phyloP scores from a whole-genome alignment of 1,140 invertebrate species.

The Tetramorium alpestre region DNA sequence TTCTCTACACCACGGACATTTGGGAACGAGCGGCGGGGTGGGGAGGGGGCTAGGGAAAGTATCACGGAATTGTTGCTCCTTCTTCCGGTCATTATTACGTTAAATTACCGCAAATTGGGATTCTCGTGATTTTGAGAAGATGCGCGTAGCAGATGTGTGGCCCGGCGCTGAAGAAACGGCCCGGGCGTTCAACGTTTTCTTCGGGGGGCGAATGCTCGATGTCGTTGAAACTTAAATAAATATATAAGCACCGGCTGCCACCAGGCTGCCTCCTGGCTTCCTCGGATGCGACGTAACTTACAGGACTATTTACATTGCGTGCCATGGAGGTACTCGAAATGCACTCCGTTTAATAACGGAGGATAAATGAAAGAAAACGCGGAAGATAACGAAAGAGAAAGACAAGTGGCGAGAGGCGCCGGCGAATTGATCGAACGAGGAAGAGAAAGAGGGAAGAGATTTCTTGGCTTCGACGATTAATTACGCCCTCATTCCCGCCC shows the following conservation, averaged over 20 bases:
- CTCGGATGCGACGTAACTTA: slow-evolving; percentile 73
- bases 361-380: neutral
- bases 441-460: slow-evolving; percentile 65
- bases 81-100: slow-evolving; percentile 9
- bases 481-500: slow-evolving; percentile 84
- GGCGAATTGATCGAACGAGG: slow-evolving; percentile 40
- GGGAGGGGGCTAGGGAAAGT: neutral
- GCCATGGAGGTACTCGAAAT: neutral
- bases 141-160: slow-evolving; percentile 60
- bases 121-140: slow-evolving; percentile 24
- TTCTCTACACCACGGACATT: neutral
- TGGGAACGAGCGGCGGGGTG: neutral
- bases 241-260: slow-evolving; percentile 77
- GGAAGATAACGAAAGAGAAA: slow-evolving; percentile 15
- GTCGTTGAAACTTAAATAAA: slow-evolving; percentile 78
- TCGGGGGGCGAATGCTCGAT: slow-evolving; percentile 77
- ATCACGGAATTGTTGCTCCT: neutral
- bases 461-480: slow-evolving; percentile 81
- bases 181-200: slow-evolving; percentile 70
- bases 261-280: slow-evolving; percentile 72
- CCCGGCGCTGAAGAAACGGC: slow-evolving; percentile 12
- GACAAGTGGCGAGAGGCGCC: neutral
- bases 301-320: slow-evolving; percentile 43
- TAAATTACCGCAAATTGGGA: slow-evolving; percentile 30
- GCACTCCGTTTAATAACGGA: neutral